Evolutionary conservation across 1,140 invertebrate species (phyloP).

Genomic region (Procambarus virginalis): DNA sequence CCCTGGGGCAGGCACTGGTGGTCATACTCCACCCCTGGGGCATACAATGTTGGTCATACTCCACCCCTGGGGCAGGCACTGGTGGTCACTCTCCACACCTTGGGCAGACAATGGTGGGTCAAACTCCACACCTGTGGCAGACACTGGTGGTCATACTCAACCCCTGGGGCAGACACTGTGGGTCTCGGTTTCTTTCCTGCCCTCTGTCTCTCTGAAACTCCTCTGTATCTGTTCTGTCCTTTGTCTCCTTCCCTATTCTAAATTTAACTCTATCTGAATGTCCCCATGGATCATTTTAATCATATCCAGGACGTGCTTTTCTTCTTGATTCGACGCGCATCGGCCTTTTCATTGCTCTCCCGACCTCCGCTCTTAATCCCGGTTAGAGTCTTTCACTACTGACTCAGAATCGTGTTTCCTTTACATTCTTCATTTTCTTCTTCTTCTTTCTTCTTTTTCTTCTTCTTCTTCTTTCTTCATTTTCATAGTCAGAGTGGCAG

Average conservation of each 20-base stretch:
- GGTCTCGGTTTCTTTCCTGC: constrained; percentile 20
- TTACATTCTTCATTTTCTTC: constrained; percentile 29
- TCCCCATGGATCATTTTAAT: constrained; percentile 33
- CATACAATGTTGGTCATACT: too few relatives aligned
- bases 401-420: constrained; percentile 31
- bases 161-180: too few relatives aligned
- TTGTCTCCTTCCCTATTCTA: constrained; percentile 19
- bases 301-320: constrained; percentile 41
- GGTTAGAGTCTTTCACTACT: not conserved
- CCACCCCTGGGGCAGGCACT: too few relatives aligned
- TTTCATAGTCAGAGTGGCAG: constrained; percentile 26
- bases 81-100: too few relatives aligned
- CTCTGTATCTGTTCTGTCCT: constrained; percentile 20
- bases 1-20: too few relatives aligned
- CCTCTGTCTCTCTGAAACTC: constrained; percentile 1
- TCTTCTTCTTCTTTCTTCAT: constrained; percentile 35
- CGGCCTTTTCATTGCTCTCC: constrained; percentile 2
- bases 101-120: too few relatives aligned
- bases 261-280: not conserved
- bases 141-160: too few relatives aligned
- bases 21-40: too few relatives aligned
- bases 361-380: not conserved
- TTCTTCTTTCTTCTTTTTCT: constrained; percentile 42
- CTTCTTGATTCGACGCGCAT: constrained; percentile 22
- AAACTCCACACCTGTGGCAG: too few relatives aligned